phyloP scores from a whole-genome alignment of 2,113 vertebrate genomes.

The Oncorhynchus keta region DNA sequence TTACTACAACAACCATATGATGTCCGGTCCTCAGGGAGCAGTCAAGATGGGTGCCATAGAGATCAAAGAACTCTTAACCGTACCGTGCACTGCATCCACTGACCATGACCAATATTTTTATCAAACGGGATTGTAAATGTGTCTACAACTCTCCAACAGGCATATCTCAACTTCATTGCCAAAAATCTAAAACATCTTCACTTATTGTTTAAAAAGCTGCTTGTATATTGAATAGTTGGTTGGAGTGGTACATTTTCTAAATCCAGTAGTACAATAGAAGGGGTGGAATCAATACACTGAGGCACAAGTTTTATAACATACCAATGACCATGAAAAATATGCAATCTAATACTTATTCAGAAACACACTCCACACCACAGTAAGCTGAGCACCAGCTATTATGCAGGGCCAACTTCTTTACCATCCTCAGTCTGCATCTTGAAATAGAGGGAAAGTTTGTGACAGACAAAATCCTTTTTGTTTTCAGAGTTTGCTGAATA shows the following conservation, averaged over 20 bases:
- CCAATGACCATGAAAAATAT: background rate
- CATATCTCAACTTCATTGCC: constrained; percentile 7
- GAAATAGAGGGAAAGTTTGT: background rate
- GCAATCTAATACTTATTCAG: background rate
- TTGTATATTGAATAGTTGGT: background rate
- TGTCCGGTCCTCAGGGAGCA: background rate
- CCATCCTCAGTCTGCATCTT: background rate
- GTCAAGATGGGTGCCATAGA: background rate
- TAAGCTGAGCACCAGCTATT: constrained; percentile 7
- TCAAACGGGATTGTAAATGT: constrained; percentile 16
- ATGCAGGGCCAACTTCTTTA: background rate
- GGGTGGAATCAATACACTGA: background rate
- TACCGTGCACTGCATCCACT: constrained; percentile 3
- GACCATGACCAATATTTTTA: constrained; percentile 6
- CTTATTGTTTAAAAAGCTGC: constrained; percentile 4
- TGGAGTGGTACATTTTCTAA: background rate
- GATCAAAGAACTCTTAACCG: background rate
- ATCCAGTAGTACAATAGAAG: background rate
- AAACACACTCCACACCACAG: background rate
- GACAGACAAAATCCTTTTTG: constrained; percentile 9
- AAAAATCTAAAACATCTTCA: background rate
- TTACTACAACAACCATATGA: background rate
- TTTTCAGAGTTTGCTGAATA: constrained; percentile 29
- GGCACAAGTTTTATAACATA: constrained; percentile 3
- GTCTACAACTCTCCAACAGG: constrained; percentile 9